Conservation (phyloP, 1,140 invertebrate species). For the Zaprionus ghesquierei region DNA sequence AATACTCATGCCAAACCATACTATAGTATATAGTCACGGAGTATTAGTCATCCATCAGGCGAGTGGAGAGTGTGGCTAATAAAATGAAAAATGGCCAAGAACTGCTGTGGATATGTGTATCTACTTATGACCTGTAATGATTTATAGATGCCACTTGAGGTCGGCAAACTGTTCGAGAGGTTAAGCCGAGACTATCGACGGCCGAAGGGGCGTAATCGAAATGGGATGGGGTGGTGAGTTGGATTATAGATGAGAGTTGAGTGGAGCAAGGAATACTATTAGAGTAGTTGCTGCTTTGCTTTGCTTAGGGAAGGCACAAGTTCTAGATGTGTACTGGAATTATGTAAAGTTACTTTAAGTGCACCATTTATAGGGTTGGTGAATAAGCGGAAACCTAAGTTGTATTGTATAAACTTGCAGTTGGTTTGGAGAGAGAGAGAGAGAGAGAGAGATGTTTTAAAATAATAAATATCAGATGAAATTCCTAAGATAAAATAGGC, state of each 20-base stretch:
- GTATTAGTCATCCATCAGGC: constrained; percentile 21
- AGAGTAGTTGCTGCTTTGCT: background rate
- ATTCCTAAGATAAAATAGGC: too few species aligned
- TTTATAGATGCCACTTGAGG: constrained; percentile 9
- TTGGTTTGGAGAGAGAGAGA: background rate
- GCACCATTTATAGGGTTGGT: background rate
- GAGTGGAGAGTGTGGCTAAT: background rate
- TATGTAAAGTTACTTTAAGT: background rate
- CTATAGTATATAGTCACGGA: background rate
- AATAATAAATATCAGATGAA: too few species aligned
- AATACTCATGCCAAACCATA: background rate
- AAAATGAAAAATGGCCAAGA: background rate
- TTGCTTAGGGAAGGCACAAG: background rate
- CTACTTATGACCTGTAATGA: constrained; percentile 10
- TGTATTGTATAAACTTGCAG: background rate
- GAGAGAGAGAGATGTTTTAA: too few species aligned
- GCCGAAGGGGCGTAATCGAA: background rate
- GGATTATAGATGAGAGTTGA: background rate
- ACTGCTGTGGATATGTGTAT: background rate
- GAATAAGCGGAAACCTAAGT: too few species aligned
- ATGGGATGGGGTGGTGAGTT: background rate
- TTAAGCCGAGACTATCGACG: background rate
- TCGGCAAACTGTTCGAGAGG: background rate
- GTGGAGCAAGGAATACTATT: background rate
- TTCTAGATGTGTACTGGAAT: background rate